Conservation (phyloP, 30 jellyfish, hydroid and myxozoan genomes). For the Catostylus mosaicus region DNA sequence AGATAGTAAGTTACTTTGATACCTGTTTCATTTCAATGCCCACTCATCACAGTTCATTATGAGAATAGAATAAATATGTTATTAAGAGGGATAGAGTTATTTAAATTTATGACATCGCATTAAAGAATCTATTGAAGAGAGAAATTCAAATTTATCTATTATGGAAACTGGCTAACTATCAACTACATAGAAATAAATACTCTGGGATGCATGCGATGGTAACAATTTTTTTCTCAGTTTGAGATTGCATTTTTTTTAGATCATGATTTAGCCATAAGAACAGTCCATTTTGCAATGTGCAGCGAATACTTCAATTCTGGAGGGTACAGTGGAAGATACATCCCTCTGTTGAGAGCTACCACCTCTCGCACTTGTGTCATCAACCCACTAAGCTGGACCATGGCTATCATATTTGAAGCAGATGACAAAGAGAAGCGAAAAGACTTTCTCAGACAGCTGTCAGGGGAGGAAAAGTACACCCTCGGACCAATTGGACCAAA, state of each 20-base stretch:
- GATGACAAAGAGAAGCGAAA: conserved; percentile 5
- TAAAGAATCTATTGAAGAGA: too few relatives aligned
- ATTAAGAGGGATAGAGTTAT: too few relatives aligned
- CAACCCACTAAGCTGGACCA: conserved; percentile 4
- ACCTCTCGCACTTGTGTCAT: not conserved
- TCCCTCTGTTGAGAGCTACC: conserved; percentile 16
- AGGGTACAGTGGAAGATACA: conserved; percentile 20
- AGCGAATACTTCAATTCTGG: conserved; percentile 18
- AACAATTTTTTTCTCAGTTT: too few relatives aligned
- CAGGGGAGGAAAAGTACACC: conserved; percentile 23
- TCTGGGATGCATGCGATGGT: too few relatives aligned
- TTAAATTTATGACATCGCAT: too few relatives aligned
- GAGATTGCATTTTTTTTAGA: too few relatives aligned
- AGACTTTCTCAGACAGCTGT: conserved; percentile 34
- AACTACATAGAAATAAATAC: too few relatives aligned
- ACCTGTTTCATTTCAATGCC: too few relatives aligned
- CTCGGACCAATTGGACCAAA: conserved; percentile 36
- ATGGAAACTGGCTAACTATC: too few relatives aligned
- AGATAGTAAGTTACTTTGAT: not conserved
- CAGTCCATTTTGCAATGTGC: conserved; percentile 11
- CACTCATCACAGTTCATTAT: too few relatives aligned
- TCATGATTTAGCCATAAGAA: conserved; percentile 9
- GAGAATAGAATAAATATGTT: too few relatives aligned
- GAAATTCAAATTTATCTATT: too few relatives aligned
- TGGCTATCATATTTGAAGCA: conserved; percentile 7